Evolutionary conservation across 1,140 invertebrate species (phyloP), one percentile per base, ranked within the genome.

Genomic region (Drosophila mayri): DNA sequence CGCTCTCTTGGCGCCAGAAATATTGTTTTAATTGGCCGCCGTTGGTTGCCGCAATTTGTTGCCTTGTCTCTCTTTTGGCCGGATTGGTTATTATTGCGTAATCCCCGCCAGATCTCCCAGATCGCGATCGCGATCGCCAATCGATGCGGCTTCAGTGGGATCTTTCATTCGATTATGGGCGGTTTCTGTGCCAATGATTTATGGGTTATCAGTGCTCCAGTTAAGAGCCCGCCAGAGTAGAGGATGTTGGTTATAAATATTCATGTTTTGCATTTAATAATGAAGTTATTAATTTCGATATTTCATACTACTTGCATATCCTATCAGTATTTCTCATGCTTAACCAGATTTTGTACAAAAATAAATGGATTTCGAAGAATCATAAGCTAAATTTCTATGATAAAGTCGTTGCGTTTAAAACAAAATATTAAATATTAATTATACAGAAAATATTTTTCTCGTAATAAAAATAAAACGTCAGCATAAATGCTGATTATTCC

Each of bases 11-110:
- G 28, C 6, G 35, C 44, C 47, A 41, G 54, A 72, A 72, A 72
- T 72, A 72, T 72, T 35, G 43, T 49, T 72, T 72, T 72, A 72
- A 72, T 72, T 72, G 68, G 68, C 52, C 52, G 28, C 44, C 44
- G 44, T 18, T 44, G 66, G 65, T 50, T 71, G 68, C 50, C 54
- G 52, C 52, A 71, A 71, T 72, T 71, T 60, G 52, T 72, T 71
- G 68, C 35, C 68, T 25, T 49, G 66, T 41, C 52, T 32, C 62
- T 32, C 16, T 50, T 49, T 37, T 22, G 35, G 44, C 44, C 44
- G 43, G 62, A 67, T 66, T 67, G 65, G 62, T 30, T 50, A 66
- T 40, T 43, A 67, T 72, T 72, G 67, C 66, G 68, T 38, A 72
- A 72, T 18, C 28, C 30, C 30, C 6, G 68, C 68, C 30, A 37